Base-by-base conservation (phyloP, 2,113 vertebrate genomes). In the Coturnix japonica region DNA sequence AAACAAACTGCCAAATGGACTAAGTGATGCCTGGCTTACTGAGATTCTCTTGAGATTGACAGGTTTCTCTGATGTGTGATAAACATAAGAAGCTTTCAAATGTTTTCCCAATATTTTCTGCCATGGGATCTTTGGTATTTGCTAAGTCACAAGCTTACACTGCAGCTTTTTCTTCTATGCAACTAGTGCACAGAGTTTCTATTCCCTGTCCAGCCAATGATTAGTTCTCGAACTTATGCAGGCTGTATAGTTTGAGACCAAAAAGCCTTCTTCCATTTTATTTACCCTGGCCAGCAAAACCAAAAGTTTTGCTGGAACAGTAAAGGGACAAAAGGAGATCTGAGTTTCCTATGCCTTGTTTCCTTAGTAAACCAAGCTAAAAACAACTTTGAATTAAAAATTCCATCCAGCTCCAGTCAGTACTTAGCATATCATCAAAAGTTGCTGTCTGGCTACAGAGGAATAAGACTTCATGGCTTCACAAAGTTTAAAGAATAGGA, bases 381-480 rank as follows among this genome's bases (percentile, higher is more conserved):
- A 96, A 89, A 2, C 78, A 93, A 87, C 78, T 91, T 49, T 61
- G 84, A 94, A 93, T 92, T 49, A 91, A 94, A 87, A 95, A 96
- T 95, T 94, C 92, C 90, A 91, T 15, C 49, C 44, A 72, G 57
- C 63, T 84, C 88, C 70, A 93, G 76, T 95, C 88, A 85, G 35
- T 86, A 26, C 25, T 90, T 95, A 90, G 95, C 85, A 44, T 71
- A 21, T 22, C 39, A 78, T 93, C 85, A 94, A 31, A 95, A 90
- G 18, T 19, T 61, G 18, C 31, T 87, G 21, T 43, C 35, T 77
- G 41, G 59, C 54, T 81, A 41, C 39, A 66, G 63, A 84, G 73
- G 60, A 90, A 71, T 8, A 53, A 57, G 16, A 17, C 46, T 87
- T 85, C 11, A 5, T 67, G 56, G 43, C 57, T 89, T 81, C 39